These are phyloP conservation scores for Mesorhabditis sp. DNA, from an alignment of 2,888 invertebrate species.

Conservation along the genomic window DNA sequence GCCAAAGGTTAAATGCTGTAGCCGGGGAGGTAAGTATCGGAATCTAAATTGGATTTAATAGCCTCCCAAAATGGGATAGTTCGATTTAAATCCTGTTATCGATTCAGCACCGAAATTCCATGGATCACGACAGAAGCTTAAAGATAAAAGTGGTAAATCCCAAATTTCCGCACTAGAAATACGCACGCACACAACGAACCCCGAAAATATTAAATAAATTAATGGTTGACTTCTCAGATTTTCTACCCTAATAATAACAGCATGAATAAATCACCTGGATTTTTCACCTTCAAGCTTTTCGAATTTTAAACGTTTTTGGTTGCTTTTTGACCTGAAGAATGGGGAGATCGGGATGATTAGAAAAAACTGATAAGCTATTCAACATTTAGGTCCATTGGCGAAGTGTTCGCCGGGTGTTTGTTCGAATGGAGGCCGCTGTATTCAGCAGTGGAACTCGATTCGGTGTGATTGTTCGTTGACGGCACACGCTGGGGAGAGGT, in stretches of 20 bases:
- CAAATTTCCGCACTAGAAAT: too few relatives aligned
- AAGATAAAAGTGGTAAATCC: too few relatives aligned
- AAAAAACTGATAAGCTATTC: neutral
- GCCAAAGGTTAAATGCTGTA: conserved; percentile 28
- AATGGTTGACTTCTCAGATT: too few relatives aligned
- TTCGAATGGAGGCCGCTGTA: conserved; percentile 38
- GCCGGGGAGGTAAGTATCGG: conserved; percentile 30
- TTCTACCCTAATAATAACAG: too few relatives aligned
- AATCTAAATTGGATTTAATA: too few relatives aligned
- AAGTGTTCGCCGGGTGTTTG: conserved; percentile 36
- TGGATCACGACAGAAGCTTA: too few relatives aligned
- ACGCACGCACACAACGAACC: too few relatives aligned
- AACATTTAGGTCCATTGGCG: conserved; percentile 34
- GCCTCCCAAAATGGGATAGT: too few relatives aligned
- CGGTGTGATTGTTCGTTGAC: conserved; percentile 42
- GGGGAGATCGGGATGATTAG: neutral
- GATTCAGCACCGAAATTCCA: too few relatives aligned
- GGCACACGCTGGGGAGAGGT: conserved; percentile 36
- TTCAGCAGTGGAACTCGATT: conserved; percentile 41
- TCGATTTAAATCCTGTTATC: too few relatives aligned
- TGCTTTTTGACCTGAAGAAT: neutral
- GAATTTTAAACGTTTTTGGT: neutral
- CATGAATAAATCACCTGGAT: too few relatives aligned
- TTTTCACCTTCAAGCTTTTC: neutral
- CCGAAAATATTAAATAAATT: too few relatives aligned